Conservation (phyloP, 2,797 vertebrate species). For the Rhinichthys osculus region DNA sequence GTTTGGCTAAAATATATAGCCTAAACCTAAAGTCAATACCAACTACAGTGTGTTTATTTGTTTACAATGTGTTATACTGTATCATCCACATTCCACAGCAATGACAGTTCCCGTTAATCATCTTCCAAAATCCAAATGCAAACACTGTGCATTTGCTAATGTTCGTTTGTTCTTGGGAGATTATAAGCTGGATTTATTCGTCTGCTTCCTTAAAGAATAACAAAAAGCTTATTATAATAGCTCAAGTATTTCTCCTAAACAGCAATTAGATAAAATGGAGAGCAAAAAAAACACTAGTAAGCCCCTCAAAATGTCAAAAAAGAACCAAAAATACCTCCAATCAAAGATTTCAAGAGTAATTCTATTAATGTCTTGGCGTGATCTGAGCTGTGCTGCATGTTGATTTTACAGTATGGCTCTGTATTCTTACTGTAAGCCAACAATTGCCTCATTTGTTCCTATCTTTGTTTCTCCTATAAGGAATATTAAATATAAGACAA, state of each 20-base stretch:
- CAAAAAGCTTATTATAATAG: not conserved
- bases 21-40: not conserved
- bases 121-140: not conserved
- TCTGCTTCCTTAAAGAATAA: not conserved
- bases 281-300: not conserved
- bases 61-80: conserved; percentile 18
- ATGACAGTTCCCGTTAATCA: not conserved
- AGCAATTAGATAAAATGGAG: not conserved
- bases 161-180: not conserved
- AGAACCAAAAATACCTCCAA: not conserved
- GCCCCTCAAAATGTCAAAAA: not conserved
- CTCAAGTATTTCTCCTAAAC: not conserved
- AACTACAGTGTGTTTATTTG: not conserved
- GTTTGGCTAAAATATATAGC: not conserved
- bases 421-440: not conserved
- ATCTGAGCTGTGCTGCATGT: not conserved
- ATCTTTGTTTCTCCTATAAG: not conserved
- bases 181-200: not conserved
- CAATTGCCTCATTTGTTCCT: not conserved
- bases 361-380: not conserved
- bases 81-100: not conserved
- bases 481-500: conserved; percentile 9
- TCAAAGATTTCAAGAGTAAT: not conserved
- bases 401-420: not conserved
- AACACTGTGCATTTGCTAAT: not conserved